These are phyloP conservation scores for Dinothrombium tinctorium DNA, from an alignment of 1,140 invertebrate species.

Conservation along the genomic window DNA sequence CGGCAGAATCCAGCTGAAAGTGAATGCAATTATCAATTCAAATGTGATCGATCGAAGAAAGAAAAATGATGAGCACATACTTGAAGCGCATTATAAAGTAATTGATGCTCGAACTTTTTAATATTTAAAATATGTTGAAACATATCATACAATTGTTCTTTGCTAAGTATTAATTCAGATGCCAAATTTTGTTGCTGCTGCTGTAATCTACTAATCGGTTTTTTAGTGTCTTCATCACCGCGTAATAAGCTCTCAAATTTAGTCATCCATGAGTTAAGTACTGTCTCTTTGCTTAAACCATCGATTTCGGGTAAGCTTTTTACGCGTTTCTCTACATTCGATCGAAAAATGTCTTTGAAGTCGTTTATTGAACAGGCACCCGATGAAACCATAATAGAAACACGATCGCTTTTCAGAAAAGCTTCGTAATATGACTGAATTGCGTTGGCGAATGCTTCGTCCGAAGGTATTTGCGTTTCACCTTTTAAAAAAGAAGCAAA, in stretches of 20 bases:
- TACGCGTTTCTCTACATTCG: conserved; percentile 89
- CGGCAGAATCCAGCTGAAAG: conserved; percentile 75
- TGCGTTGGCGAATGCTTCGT: conserved; percentile 97
- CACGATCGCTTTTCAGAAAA: conserved; percentile 85
- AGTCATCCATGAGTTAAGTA: conserved; percentile 93
- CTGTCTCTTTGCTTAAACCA: conserved; percentile 95
- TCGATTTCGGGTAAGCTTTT: conserved; percentile 94
- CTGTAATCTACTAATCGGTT: not conserved
- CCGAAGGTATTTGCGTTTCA: conserved; percentile 90
- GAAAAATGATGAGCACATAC: conserved; percentile 32
- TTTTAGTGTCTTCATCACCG: conserved; percentile 36
- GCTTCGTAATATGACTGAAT: conserved; percentile 93
- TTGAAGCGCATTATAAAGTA: conserved; percentile 93
- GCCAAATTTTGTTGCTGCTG: conserved; percentile 29
- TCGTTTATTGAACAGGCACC: conserved; percentile 94
- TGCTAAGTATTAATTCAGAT: conserved; percentile 70
- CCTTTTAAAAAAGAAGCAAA: conserved; percentile 57
- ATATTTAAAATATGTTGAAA: conserved; percentile 95
- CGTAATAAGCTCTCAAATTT: conserved; percentile 95
- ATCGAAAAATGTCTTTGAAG: conserved; percentile 92
- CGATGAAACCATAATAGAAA: conserved; percentile 80
- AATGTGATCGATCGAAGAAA: not conserved
- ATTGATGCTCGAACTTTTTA: conserved; percentile 99
- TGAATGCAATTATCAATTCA: not conserved
- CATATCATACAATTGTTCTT: conserved; percentile 97